A percentile compares a stretch with the other conserved stretches of the same genome.
Evolutionary conservation across 1,140 invertebrate species (phyloP).

Genomic region (Solen grandis): DNA sequence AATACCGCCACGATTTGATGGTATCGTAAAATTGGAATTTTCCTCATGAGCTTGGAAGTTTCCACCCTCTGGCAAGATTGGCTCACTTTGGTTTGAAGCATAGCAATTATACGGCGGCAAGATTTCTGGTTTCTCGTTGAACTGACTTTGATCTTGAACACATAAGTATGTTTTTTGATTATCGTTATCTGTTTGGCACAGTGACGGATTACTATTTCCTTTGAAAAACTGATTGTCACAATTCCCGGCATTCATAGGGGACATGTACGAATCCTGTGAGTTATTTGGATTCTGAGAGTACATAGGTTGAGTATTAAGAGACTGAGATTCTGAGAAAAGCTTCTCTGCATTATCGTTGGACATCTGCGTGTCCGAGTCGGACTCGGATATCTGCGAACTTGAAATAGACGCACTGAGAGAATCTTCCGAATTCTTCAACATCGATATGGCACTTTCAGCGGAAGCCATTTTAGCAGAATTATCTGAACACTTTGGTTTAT

Average conservation of each 20-base stretch:
- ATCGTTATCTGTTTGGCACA: constrained; percentile 54
- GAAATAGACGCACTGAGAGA: constrained; percentile 52
- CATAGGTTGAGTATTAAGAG: constrained; percentile 37
- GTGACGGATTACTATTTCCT: constrained; percentile 27
- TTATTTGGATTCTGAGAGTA: constrained; percentile 1
- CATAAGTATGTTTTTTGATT: constrained; percentile 54
- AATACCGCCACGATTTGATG: constrained; percentile 16
- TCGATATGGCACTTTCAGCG: constrained; percentile 43
- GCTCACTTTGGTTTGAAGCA: constrained; percentile 46
- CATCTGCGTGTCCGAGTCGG: constrained; percentile 48
- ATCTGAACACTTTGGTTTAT: not conserved
- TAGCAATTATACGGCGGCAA: constrained; percentile 51
- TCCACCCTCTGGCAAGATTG: constrained; percentile 23
- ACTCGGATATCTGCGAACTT: constrained; percentile 50
- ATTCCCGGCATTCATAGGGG: not conserved
- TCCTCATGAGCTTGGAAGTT: constrained; percentile 53
- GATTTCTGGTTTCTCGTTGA: constrained; percentile 42
- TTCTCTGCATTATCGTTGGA: constrained; percentile 45
- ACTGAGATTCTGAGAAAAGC: constrained; percentile 49
- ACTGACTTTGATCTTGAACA: constrained; percentile 45
- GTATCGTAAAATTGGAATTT: constrained; percentile 39
- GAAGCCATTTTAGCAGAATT: constrained; percentile 33
- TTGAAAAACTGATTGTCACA: constrained; percentile 50
- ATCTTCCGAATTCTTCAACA: constrained; percentile 50
- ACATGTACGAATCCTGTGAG: not conserved